A percentile compares a stretch with the other conserved stretches of the same genome.
These are phyloP conservation scores for Sebastolobus altivelis DNA, from an alignment of 2,797 vertebrate species.

Conservation along the genomic window DNA sequence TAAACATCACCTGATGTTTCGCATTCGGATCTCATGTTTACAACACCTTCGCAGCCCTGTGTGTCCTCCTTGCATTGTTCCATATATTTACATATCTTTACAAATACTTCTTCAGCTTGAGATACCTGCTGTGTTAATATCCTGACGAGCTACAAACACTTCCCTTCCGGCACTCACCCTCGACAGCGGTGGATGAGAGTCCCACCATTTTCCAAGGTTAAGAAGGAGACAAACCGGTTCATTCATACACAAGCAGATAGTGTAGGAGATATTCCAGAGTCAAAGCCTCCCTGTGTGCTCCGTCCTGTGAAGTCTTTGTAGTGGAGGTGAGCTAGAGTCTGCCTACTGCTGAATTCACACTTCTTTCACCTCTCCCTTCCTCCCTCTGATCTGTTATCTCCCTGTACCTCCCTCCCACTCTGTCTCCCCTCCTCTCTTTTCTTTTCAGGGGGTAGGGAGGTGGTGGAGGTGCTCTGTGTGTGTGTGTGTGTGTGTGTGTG, in stretches of 20 bases:
- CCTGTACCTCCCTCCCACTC: constrained; percentile 60
- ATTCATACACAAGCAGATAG: constrained; percentile 51
- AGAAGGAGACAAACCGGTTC: constrained; percentile 27
- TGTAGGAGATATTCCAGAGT: constrained; percentile 52
- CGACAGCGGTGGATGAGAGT: constrained; percentile 73
- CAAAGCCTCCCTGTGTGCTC: constrained; percentile 42
- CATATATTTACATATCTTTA: neutral
- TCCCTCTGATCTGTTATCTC: constrained; percentile 81
- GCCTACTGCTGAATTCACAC: constrained; percentile 70
- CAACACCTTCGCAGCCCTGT: neutral
- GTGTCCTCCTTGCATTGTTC: neutral
- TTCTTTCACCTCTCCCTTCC: constrained; percentile 72
- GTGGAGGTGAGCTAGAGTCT: constrained; percentile 62
- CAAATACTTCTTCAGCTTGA: constrained; percentile 1
- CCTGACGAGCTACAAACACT: neutral
- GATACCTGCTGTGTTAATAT: constrained; percentile 14
- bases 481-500: constrained; percentile 35
- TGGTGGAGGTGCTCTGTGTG: constrained; percentile 39
- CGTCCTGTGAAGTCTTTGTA: constrained; percentile 58
- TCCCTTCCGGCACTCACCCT: constrained; percentile 69
- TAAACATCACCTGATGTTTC: constrained; percentile 30
- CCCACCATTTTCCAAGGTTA: constrained; percentile 75
- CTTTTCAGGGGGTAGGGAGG: constrained; percentile 52
- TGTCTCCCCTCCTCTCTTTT: constrained; percentile 61
- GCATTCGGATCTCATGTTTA: neutral